Evolutionary conservation across 2,113 vertebrate genomes (phyloP).

Genomic region (Sceloporus tristichus): DNA sequence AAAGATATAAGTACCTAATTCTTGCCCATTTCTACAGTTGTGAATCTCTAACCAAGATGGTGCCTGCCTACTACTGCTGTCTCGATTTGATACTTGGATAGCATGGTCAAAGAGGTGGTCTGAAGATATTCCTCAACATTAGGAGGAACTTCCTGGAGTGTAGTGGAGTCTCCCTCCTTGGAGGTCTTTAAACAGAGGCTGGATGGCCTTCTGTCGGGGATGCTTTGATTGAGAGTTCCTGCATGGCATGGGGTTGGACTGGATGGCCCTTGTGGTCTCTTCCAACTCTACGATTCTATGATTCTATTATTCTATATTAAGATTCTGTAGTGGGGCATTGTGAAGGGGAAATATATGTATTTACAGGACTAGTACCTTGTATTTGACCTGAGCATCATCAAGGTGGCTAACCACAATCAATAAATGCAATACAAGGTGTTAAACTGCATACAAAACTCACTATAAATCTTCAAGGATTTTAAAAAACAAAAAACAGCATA

Average conservation of each 20-base stretch:
- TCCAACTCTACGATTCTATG: too few species aligned
- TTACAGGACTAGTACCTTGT: background rate
- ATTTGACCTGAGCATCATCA: background rate
- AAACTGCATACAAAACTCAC: background rate
- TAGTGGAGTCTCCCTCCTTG: too few species aligned
- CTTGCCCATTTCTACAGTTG: background rate
- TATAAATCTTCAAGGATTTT: background rate
- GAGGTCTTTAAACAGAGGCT: too few species aligned
- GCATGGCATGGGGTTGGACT: too few species aligned
- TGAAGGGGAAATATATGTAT: background rate
- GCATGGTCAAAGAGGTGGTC: background rate
- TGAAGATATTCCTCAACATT: too few species aligned
- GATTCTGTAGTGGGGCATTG: too few species aligned
- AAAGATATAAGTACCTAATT: too few species aligned
- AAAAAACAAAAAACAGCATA: background rate
- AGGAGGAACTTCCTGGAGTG: too few species aligned
- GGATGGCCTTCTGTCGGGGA: too few species aligned
- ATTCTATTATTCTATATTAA: background rate
- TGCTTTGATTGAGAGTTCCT: too few species aligned
- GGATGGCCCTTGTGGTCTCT: too few species aligned
- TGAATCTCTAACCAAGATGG: background rate
- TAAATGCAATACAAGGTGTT: background rate
- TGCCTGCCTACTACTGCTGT: background rate
- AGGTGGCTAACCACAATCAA: background rate
- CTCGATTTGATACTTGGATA: background rate